A percentile compares a stretch with the other conserved stretches of the same genome.
Conservation (phyloP, 2,113 vertebrate genomes). For the Uropsilus gracilis region DNA sequence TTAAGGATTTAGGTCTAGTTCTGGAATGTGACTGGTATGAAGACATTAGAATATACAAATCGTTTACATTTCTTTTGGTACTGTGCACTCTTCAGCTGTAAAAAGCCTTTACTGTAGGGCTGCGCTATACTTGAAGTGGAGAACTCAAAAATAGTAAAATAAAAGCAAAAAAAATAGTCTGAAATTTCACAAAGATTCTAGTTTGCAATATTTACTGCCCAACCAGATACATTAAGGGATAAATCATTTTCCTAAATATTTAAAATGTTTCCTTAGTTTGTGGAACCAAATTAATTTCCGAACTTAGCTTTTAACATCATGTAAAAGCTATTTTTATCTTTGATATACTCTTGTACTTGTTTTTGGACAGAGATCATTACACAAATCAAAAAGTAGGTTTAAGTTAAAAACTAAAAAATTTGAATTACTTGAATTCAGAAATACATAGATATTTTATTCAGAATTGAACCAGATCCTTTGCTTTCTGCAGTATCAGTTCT, state of each 20-base stretch:
- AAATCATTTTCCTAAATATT: not conserved
- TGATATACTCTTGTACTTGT: not conserved
- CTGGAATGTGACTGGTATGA: not conserved
- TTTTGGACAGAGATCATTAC: conserved; percentile 31
- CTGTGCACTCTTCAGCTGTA: not conserved
- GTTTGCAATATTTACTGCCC: not conserved
- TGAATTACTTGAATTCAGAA: conserved; percentile 27
- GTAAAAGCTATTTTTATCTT: conserved; percentile 40
- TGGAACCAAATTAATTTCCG: not conserved
- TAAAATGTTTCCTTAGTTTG: not conserved
- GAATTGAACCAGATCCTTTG: conserved; percentile 24
- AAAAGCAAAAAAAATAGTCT: not conserved
- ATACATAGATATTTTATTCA: conserved; percentile 22
- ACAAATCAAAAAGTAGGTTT: conserved; percentile 37
- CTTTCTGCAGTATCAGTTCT: conserved; percentile 54
- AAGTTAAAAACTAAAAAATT: not conserved
- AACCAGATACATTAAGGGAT: not conserved
- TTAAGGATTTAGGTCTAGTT: not conserved
- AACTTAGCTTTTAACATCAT: not conserved
- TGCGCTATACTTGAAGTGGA: not conserved
- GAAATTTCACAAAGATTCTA: not conserved
- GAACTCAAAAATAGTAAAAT: not conserved
- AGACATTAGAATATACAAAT: not conserved
- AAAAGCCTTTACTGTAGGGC: not conserved
- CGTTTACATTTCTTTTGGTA: not conserved